phyloP scores from a whole-genome alignment of 1,140 invertebrate species.

The Polypedilum vanderplanki region DNA sequence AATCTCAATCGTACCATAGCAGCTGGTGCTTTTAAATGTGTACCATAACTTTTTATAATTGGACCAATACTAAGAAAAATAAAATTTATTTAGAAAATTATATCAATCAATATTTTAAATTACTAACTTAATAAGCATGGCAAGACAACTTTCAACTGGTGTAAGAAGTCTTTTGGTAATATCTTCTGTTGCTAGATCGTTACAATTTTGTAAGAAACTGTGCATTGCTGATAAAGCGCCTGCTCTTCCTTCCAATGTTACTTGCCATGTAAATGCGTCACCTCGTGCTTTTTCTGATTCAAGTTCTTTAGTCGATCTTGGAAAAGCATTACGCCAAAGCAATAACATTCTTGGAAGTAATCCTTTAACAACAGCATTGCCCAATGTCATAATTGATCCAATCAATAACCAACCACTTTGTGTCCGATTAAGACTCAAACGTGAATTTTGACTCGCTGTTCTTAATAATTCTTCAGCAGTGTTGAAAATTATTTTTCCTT shows the following conservation, averaged over 20 bases:
- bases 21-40: constrained; percentile 85
- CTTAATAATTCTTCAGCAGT: constrained; percentile 93
- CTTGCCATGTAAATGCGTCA: constrained; percentile 98
- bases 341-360: constrained; percentile 86
- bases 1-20: constrained; percentile 86
- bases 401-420: constrained; percentile 97
- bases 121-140: constrained; percentile 86
- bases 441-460: constrained; percentile 94
- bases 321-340: constrained; percentile 97
- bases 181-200: constrained; percentile 85
- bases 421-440: constrained; percentile 87
- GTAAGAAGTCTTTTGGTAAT: constrained; percentile 78
- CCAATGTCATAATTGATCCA: constrained; percentile 92
- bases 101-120: constrained; percentile 30
- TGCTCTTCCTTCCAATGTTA: constrained; percentile 91
- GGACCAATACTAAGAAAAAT: constrained; percentile 59
- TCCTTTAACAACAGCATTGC: constrained; percentile 85
- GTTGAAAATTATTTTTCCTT: constrained; percentile 94
- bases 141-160: constrained; percentile 89
- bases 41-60: constrained; percentile 87
- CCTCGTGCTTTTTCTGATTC: constrained; percentile 95
- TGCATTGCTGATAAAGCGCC: constrained; percentile 93
- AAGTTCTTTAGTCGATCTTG: constrained; percentile 88
- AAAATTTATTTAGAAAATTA: background rate
- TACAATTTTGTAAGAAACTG: constrained; percentile 85